Conservation (phyloP, 2,888 invertebrate species). For the Cosmia trapezina region DNA sequence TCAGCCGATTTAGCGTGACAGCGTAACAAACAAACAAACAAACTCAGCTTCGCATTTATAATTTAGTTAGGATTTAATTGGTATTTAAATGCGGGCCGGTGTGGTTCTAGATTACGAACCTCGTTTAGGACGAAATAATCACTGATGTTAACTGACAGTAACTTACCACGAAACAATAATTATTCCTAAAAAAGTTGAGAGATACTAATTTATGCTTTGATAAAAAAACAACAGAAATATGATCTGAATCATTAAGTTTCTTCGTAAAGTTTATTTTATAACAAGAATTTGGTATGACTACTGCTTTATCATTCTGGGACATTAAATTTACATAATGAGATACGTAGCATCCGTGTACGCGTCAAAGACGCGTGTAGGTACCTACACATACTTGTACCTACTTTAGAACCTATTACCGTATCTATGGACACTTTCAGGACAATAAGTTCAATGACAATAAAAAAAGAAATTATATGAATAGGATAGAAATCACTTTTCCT, state of each 20-base stretch:
- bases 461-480: background rate
- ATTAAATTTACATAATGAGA: conserved; percentile 59
- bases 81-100: conserved; percentile 17
- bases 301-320: conserved; percentile 55
- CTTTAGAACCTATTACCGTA: conserved; percentile 15
- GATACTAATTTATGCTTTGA: conserved; percentile 3
- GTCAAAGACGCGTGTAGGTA: conserved; percentile 4
- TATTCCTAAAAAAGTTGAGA: background rate
- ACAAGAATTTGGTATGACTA: conserved; percentile 59
- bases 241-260: conserved; percentile 58
- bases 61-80: too few relatives aligned
- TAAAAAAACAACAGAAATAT: conserved; percentile 11
- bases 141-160: background rate
- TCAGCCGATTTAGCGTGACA: too few relatives aligned
- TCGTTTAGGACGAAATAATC: conserved; percentile 26
- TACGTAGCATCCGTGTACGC: conserved; percentile 53
- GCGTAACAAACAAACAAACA: too few relatives aligned
- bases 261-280: conserved; percentile 39
- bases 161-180: background rate
- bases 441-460: conserved; percentile 19
- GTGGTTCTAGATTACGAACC: conserved; percentile 22
- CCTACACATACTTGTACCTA: conserved; percentile 20
- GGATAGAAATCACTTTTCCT: conserved; percentile 4
- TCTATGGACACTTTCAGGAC: background rate
- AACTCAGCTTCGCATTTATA: too few relatives aligned